phyloP scores from a whole-genome alignment of 2,888 invertebrate genomes.

The Aleiodes leptofemur region DNA sequence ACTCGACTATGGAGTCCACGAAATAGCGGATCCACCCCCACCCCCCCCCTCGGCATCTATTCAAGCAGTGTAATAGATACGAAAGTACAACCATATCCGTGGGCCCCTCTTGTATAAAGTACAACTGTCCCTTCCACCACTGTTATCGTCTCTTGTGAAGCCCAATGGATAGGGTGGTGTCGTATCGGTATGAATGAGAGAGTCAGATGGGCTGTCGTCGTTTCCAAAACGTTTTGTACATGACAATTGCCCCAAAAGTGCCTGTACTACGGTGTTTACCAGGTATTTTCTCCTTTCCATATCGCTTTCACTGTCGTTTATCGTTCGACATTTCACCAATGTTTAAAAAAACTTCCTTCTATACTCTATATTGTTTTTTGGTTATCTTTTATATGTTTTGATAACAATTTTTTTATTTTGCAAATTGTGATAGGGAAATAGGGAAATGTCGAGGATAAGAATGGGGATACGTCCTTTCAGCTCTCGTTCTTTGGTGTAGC shows the following conservation, averaged over 20 bases:
- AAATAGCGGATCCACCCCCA: constrained; percentile 23
- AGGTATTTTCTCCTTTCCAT: constrained; percentile 1
- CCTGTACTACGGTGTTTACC: constrained; percentile 23
- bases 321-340: neutral
- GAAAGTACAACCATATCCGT: constrained; percentile 39
- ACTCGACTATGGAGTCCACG: constrained; percentile 24
- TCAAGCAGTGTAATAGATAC: constrained; percentile 43
- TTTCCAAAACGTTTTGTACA: constrained; percentile 58
- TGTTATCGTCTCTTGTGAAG: constrained; percentile 28
- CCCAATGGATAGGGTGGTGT: no score
- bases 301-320: constrained; percentile 34
- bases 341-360: constrained; percentile 30
- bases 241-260: constrained; percentile 68
- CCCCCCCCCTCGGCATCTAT: constrained; percentile 2
- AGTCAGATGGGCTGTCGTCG: constrained; percentile 46
- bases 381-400: no score
- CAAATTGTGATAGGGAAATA: no score
- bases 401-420: no score
- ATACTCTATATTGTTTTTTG: no score
- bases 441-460: no score
- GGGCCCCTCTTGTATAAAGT: constrained; percentile 35
- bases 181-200: no score
- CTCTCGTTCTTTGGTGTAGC: no score
- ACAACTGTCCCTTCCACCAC: constrained; percentile 41
- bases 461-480: no score